Evolutionary conservation across 2,888 invertebrate species (phyloP), one percentile per base, ranked within the genome.

Genomic region (Nasonia oneida): DNA sequence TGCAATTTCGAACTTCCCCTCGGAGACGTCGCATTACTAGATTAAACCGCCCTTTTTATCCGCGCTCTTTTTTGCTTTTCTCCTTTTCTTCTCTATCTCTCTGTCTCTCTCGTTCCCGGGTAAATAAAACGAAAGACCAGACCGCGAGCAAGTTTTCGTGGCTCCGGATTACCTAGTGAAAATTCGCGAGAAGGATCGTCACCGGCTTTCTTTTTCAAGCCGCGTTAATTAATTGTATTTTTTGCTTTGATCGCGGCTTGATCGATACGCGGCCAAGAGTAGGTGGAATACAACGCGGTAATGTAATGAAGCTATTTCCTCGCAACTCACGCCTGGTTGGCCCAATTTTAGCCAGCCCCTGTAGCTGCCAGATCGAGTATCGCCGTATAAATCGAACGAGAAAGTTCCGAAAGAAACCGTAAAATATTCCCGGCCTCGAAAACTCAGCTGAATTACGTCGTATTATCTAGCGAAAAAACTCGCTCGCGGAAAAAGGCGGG

Each of bases 21-120:
- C 80, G 85, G 86, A 87, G 88, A 90, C 87, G 89, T 89, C 87
- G 83, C 90, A 90, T 90, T 90, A 90, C 90, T 88, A 90, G 89
- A 91, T 90, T 90, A 90, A 90, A 90, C 87, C 88, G 86, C 78
- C 85, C 89, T 89, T 90, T 91, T 91, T 89, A 89, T 85, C 88
- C 61, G 81, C 8, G 79, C 47, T 33, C 47, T 80, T 50, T 33
- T 71, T 64, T 53, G n/a, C 50, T 47, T 29, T n/a, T 71, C 18
- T n/a, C 61, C 47, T 29, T 64, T 57, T 42, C 64, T 29, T 15
- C 57, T 37, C 29, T 29, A 29, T 29, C 29, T 29, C 29, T 29
- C 29, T 29, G 29, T 29, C 29, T 18, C 3, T n/a, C 76, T 29
- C 84, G 8, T 33, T n/a, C n/a, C 47, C 23, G 50, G 39, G 50